Evolutionary conservation across 2,888 invertebrate genomes (phyloP).

Genomic region (Ornithoptera priamus): DNA sequence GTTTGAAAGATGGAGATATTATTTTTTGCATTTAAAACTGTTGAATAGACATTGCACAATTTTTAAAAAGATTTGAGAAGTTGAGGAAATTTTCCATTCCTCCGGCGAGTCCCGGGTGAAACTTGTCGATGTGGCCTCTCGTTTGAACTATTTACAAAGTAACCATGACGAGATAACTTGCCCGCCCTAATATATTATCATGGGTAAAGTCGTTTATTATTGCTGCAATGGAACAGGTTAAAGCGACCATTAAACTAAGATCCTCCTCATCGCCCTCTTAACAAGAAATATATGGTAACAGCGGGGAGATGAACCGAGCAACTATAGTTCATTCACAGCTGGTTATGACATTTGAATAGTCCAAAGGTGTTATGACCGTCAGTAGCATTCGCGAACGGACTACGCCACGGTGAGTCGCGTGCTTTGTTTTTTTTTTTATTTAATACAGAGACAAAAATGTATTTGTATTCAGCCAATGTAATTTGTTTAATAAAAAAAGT

Average conservation of each 20-base stretch:
- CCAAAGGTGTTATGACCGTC: slow-evolving; percentile 32
- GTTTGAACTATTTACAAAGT: slow-evolving; percentile 10
- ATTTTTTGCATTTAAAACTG: neutral
- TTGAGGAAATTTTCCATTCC: slow-evolving; percentile 22
- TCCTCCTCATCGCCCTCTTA: neutral
- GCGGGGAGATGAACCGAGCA: neutral
- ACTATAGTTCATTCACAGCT: slow-evolving; percentile 7
- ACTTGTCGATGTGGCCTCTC: slow-evolving; percentile 16
- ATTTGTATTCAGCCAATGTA: neutral
- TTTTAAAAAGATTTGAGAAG: slow-evolving; percentile 9
- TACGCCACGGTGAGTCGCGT: slow-evolving; percentile 48
- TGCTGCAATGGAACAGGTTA: slow-evolving; percentile 19
- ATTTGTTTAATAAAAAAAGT: neutral
- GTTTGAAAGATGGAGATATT: too few relatives aligned
- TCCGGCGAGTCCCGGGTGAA: neutral
- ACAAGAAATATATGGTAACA: neutral
- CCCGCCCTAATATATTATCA: neutral
- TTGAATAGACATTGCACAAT: slow-evolving; percentile 15
- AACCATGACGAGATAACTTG: slow-evolving; percentile 17
- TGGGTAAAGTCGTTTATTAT: slow-evolving; percentile 9
- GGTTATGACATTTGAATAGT: slow-evolving; percentile 13
- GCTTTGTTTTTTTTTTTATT: slow-evolving; percentile 29
- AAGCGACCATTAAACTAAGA: slow-evolving; percentile 9
- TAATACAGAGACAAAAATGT: neutral
- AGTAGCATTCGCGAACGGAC: slow-evolving; percentile 38